Base-by-base conservation (phyloP, 2,797 vertebrate genomes). In the Anabacerthia variegaticeps region DNA sequence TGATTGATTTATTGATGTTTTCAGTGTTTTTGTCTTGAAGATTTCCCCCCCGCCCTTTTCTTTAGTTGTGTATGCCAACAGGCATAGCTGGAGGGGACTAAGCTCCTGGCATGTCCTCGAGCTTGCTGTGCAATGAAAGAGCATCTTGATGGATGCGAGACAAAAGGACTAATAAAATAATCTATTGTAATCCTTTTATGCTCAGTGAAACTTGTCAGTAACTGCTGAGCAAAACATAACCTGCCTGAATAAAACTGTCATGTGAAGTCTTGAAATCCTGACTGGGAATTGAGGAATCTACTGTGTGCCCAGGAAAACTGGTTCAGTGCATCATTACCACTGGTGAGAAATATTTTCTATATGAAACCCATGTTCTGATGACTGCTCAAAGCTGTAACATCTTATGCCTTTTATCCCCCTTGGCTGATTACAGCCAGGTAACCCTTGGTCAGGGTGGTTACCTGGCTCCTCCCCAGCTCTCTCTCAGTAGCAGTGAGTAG, bases 201-300 rank as follows among this genome's bases (percentile, higher is more conserved):
- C 36, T 55, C 19, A 34, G 62, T 1, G 2, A 93, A 92, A 92
- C 21, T 76, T 92, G 80, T 43, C 46, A 58, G 78, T 89, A 73
- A 79, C 61, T 87, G 87, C 87, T 89, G 92, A 91, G 65, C 61
- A 85, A 83, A 89, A 91, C 21, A 37, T 85, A 89, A 85, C 59
- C 52, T 61, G 75, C 73, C 78, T 85, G 75, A 94, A 82, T 72
- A 84, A 86, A 94, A 84, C n/a, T 86, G 62, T 58, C 86, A 72
- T 2, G 6, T 63, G 81, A 87, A 85, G 36, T 89, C 76, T 76
- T 89, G 61, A 85, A 86, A 85, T 79, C 54, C 43, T 52, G 67
- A 73, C 55, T 2, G 8, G 41, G 62, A 88, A 86, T 6, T 81
- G 68, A 80, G 61, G 75, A 76, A 76, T 58, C 39, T 78, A 66